Evolutionary conservation across 2,113 vertebrate species (phyloP).

Genomic region (Semicossyphus pulcher): DNA sequence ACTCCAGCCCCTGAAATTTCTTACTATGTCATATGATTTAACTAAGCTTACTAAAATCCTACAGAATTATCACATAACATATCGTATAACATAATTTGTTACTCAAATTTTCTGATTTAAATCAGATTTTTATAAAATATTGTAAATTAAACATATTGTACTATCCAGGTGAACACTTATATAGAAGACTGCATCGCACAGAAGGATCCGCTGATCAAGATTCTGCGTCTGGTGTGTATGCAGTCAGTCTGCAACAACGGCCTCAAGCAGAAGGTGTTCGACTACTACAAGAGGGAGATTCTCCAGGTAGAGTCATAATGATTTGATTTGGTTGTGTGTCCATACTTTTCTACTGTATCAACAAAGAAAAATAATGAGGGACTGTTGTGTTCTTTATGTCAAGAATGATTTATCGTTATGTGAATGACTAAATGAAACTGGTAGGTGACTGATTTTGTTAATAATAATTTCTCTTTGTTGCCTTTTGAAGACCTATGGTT

Average conservation of each 20-base stretch:
- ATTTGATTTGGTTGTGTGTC: not conserved
- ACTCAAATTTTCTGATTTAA: not conserved
- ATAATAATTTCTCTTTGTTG: not conserved
- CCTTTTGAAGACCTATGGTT: conserved; percentile 91
- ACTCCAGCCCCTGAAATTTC: too few species aligned
- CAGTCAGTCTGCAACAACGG: conserved; percentile 98
- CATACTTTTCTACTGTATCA: not conserved
- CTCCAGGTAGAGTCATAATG: conserved; percentile 87
- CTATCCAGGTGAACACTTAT: conserved; percentile 91
- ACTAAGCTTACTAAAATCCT: too few species aligned
- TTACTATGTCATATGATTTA: too few species aligned
- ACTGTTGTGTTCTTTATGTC: not conserved
- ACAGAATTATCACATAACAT: too few species aligned
- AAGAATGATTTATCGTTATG: too few species aligned
- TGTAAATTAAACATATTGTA: too few species aligned
- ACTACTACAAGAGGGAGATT: conserved; percentile 96
- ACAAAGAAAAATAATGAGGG: not conserved
- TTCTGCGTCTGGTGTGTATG: conserved; percentile 92
- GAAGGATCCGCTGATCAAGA: conserved; percentile 94
- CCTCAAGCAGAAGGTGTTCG: conserved; percentile 95
- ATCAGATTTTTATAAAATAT: too few species aligned
- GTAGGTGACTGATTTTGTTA: not conserved
- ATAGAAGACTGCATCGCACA: conserved; percentile 96
- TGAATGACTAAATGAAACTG: not conserved
- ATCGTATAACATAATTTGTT: too few species aligned